phyloP scores from a whole-genome alignment of 2,888 invertebrate genomes.

The Latheticus oryzae region DNA sequence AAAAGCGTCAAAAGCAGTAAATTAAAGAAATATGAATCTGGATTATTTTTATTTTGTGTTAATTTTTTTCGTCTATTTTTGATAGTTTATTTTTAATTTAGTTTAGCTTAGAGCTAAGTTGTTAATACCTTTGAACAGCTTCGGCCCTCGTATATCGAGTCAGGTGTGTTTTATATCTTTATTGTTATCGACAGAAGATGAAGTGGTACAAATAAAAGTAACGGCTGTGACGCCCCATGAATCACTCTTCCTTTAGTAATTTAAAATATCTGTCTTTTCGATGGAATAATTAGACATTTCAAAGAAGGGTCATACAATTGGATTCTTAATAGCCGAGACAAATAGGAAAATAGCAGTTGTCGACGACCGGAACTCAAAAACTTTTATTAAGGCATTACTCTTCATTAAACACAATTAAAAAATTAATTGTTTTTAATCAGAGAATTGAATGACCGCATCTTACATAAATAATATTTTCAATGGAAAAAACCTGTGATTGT shows the following conservation, averaged over 20 bases:
- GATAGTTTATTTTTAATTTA: conserved; percentile 32
- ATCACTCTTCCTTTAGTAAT: conserved; percentile 19
- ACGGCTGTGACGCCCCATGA: neutral
- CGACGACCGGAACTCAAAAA: conserved; percentile 30
- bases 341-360: conserved; percentile 39
- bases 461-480: conserved; percentile 31
- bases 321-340: conserved; percentile 22
- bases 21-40: conserved; percentile 20
- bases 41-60: conserved; percentile 4
- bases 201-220: conserved; percentile 27
- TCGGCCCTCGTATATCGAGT: conserved; percentile 32
- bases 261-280: conserved; percentile 26
- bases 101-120: conserved; percentile 18
- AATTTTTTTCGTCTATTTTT: conserved; percentile 19
- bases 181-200: conserved; percentile 34
- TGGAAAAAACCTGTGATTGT: conserved; percentile 30
- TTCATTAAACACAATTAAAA: conserved; percentile 42
- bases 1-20: conserved; percentile 19
- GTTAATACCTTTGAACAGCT: conserved; percentile 25
- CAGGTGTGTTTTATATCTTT: conserved; percentile 36
- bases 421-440: conserved; percentile 36
- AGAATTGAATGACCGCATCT: conserved; percentile 25
- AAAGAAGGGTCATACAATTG: conserved; percentile 25
- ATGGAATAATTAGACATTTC: conserved; percentile 38
- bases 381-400: conserved; percentile 42